These are phyloP conservation scores for Dallia pectoralis DNA, from an alignment of 2,797 vertebrate species.

Conservation along the genomic window DNA sequence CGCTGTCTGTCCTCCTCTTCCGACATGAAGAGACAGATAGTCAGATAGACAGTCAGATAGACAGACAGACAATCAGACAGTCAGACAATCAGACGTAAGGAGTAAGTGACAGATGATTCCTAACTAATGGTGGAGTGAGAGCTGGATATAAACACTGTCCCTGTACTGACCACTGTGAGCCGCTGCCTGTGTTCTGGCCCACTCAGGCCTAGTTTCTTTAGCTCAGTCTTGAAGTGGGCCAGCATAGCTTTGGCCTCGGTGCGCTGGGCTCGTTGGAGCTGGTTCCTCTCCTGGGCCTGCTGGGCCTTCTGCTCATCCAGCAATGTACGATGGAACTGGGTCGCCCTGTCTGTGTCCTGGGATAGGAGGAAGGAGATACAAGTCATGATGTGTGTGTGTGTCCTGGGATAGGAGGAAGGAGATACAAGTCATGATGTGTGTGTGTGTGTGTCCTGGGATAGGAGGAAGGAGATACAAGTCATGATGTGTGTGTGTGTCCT, in stretches of 20 bases:
- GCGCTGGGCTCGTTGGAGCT: conserved; percentile 60
- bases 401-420: no score
- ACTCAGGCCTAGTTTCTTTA: conserved; percentile 53
- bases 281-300: conserved; percentile 57
- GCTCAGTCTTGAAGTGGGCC: conserved; percentile 58
- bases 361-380: no score
- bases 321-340: conserved; percentile 63
- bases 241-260: conserved; percentile 50
- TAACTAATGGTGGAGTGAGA: background rate
- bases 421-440: no score
- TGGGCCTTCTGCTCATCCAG: conserved; percentile 62
- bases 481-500: no score
- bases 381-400: no score
- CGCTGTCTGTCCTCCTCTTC: conserved; percentile 51
- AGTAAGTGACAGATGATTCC: background rate
- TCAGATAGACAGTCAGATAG: conserved; percentile 5
- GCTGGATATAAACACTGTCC: background rate
- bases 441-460: no score
- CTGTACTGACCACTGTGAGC: conserved; percentile 59
- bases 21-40: conserved; percentile 28
- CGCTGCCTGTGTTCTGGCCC: conserved; percentile 59
- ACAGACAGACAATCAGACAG: no score
- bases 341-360: conserved; percentile 64
- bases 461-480: no score
- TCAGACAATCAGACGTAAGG: no score